A percentile compares a stretch with the other conserved stretches of the same genome.
Evolutionary conservation across 2,888 invertebrate genomes (phyloP).

Genomic region (Podotricha telesiphe): DNA sequence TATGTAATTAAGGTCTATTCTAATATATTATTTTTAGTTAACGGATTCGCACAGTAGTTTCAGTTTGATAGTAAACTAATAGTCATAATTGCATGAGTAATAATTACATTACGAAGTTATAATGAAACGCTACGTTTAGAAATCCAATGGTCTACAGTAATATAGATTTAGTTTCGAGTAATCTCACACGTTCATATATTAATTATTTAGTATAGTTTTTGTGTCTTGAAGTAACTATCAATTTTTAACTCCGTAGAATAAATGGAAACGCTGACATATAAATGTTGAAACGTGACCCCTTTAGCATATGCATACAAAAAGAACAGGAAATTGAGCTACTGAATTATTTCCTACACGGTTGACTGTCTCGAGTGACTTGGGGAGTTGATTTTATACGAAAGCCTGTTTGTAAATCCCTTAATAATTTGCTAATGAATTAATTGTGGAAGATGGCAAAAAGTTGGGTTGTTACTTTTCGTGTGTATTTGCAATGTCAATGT

Average conservation of each 20-base stretch:
- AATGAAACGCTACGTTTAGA: neutral
- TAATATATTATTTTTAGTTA: conserved; percentile 1
- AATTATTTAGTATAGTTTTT: neutral
- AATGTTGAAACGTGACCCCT: conserved; percentile 24
- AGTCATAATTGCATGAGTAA: conserved; percentile 17
- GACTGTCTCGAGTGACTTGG: conserved; percentile 10
- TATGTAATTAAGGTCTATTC: neutral
- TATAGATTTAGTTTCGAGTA: conserved; percentile 12
- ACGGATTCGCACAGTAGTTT: conserved; percentile 22
- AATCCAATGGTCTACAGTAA: conserved; percentile 3
- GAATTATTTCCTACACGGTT: conserved; percentile 20
- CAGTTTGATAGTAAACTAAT: conserved; percentile 13
- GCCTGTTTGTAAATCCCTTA: neutral
- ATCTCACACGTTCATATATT: neutral
- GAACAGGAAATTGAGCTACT: conserved; percentile 25
- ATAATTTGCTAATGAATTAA: neutral
- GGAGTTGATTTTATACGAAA: conserved; percentile 5
- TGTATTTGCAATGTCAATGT: conserved; percentile 23
- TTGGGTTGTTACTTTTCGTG: neutral
- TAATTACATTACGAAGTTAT: conserved; percentile 4
- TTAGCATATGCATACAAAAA: conserved; percentile 14
- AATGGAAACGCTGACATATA: neutral
- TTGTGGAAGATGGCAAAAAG: neutral
- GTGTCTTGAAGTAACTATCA: neutral
- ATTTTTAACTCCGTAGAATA: neutral